phyloP scores from a whole-genome alignment of 2,888 invertebrate genomes.

The Tenthredo livida region DNA sequence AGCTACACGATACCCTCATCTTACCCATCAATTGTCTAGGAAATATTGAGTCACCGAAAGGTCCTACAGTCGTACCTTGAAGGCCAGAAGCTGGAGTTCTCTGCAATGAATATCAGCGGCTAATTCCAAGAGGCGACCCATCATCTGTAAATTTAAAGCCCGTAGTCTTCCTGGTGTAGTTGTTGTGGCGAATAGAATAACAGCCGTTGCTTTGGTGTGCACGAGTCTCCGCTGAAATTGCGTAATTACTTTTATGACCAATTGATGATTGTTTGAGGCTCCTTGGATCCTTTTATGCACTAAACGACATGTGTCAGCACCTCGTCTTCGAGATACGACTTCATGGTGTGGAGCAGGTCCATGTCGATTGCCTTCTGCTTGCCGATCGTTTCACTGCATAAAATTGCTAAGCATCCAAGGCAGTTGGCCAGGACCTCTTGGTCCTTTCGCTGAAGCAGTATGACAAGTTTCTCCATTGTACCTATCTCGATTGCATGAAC shows the following conservation, averaged over 20 bases:
- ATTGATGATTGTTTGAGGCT: background rate
- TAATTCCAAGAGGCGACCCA: constrained; percentile 61
- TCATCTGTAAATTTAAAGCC: constrained; percentile 61
- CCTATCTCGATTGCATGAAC: constrained; percentile 73
- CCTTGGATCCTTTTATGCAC: constrained; percentile 48
- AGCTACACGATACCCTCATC: background rate
- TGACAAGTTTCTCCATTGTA: constrained; percentile 72
- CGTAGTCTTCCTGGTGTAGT: constrained; percentile 63
- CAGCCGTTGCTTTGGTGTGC: constrained; percentile 60
- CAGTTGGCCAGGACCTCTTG: constrained; percentile 67
- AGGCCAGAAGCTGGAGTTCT: constrained; percentile 60
- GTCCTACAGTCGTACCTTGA: constrained; percentile 59
- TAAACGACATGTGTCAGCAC: constrained; percentile 65
- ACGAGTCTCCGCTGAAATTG: constrained; percentile 62
- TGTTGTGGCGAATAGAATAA: constrained; percentile 65
- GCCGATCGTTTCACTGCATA: constrained; percentile 72
- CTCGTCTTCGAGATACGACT: constrained; percentile 70
- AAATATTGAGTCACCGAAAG: constrained; percentile 27
- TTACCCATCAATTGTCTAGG: background rate
- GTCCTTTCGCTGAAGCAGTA: constrained; percentile 68
- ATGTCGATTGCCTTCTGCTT: constrained; percentile 73
- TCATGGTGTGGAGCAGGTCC: constrained; percentile 71
- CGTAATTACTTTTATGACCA: background rate
- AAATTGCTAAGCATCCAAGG: constrained; percentile 71
- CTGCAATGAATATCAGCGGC: constrained; percentile 58